phyloP scores from a whole-genome alignment of 2,113 vertebrate genomes.

The Bubo bubo region DNA sequence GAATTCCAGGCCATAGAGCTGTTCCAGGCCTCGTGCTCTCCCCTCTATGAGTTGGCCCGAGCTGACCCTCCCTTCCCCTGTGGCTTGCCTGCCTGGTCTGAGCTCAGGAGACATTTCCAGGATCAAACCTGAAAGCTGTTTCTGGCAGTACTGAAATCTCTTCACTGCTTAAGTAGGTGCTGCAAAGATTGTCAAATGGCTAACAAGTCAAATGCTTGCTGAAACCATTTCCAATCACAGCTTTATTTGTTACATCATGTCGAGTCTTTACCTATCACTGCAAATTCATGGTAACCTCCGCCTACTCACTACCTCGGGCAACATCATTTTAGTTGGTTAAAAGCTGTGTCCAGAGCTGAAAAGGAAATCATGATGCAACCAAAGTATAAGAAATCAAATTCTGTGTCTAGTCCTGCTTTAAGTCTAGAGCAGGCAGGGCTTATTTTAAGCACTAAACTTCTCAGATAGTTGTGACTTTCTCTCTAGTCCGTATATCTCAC shows the following conservation, averaged over 20 bases:
- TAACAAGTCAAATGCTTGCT: neutral
- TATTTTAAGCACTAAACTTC: neutral
- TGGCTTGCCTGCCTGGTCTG: no score
- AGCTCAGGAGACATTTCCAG: neutral
- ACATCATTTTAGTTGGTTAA: no score
- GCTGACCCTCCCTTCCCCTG: neutral
- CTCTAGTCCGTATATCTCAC: neutral
- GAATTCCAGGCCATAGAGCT: fast-evolving
- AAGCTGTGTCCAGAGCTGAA: neutral
- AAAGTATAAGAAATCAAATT: neutral
- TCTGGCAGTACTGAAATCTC: neutral
- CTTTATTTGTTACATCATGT: neutral
- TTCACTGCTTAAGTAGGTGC: neutral
- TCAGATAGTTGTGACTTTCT: neutral
- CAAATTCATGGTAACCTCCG: neutral
- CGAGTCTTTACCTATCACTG: neutral
- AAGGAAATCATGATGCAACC: neutral
- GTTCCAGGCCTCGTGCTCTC: neutral
- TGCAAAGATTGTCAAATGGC: neutral
- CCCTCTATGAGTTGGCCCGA: fast-evolving
- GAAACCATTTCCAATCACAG: neutral
- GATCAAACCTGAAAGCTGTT: neutral
- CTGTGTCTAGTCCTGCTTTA: neutral
- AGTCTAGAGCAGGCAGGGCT: neutral
- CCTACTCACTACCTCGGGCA: neutral